Conservation (phyloP, 2,113 vertebrate genomes). For the Ptilonorhynchus violaceus region DNA sequence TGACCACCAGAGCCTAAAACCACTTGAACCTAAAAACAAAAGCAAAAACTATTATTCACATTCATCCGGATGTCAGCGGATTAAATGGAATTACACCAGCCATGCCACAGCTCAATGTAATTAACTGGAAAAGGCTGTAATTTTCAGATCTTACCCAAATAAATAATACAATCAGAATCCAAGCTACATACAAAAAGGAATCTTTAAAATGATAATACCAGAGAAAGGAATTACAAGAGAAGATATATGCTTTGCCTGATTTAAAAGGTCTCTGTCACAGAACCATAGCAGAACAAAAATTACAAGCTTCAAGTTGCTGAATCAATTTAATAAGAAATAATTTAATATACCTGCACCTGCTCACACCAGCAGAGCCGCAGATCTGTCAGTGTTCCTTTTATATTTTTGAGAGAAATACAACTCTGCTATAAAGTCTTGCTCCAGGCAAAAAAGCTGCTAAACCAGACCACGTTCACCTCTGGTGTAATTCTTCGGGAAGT, state of each 20-base stretch:
- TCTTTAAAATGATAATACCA: background rate
- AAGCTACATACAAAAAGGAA: background rate
- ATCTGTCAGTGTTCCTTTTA: conserved; percentile 60
- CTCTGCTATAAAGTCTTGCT: conserved; percentile 45
- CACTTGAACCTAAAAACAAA: conserved; percentile 3
- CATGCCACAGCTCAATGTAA: conserved; percentile 5
- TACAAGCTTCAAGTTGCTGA: conserved; percentile 52
- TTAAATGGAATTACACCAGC: conserved; percentile 14
- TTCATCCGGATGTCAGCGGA: background rate
- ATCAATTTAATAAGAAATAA: conserved; percentile 70
- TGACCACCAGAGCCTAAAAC: background rate
- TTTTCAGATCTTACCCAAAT: conserved; percentile 13
- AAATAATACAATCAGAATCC: background rate
- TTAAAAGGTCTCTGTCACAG: conserved; percentile 15
- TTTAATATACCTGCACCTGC: conserved; percentile 68
- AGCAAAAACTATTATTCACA: conserved; percentile 5
- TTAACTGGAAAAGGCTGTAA: conserved; percentile 4
- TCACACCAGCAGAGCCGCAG: conserved; percentile 53
- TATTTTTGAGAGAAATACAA: conserved; percentile 62
- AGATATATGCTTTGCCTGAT: background rate
- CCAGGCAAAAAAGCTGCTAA: conserved; percentile 53
- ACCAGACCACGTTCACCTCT: conserved; percentile 45
- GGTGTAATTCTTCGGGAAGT: conserved; percentile 24
- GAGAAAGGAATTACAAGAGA: background rate
- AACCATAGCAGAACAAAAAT: conserved; percentile 48